Evolutionary conservation across 1,140 invertebrate species (phyloP).

Genomic region (Solenopsis invicta): DNA sequence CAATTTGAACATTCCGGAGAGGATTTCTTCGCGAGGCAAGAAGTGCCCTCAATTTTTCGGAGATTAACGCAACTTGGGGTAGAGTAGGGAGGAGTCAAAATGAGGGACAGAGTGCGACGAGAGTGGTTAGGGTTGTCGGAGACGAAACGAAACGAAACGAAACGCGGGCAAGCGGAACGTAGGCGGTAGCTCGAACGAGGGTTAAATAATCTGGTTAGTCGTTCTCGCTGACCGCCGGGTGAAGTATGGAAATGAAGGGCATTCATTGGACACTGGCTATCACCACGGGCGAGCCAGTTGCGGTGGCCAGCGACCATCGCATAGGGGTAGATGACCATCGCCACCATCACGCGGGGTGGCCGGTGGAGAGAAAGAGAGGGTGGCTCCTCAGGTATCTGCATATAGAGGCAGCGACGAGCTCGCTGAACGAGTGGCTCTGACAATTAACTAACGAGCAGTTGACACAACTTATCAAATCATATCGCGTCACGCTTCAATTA

Average conservation of each 20-base stretch:
- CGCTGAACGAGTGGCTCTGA: conserved; percentile 70
- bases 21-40: conserved; percentile 14
- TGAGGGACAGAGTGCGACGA: not conserved
- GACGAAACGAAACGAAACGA: conserved; percentile 36
- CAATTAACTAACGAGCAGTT: conserved; percentile 87
- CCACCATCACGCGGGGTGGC: not conserved
- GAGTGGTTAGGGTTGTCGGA: not conserved
- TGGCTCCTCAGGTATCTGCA: conserved; percentile 75
- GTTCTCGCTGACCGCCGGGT: conserved; percentile 82
- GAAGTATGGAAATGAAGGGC: conserved; percentile 86
- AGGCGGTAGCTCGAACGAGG: conserved; percentile 73
- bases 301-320: conserved; percentile 12
- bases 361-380: conserved; percentile 59
- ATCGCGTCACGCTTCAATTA: conserved; percentile 75
- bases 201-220: conserved; percentile 85
- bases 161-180: not conserved
- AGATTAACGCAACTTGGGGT: conserved; percentile 40
- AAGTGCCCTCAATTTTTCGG: conserved; percentile 38
- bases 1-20: not conserved
- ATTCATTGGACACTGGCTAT: conserved; percentile 81
- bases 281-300: conserved; percentile 61
- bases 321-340: not conserved
- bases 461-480: conserved; percentile 86
- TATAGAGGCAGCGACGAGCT: conserved; percentile 58
- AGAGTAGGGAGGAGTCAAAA: conserved; percentile 9